Conservation (phyloP, 2,113 vertebrate species). For the Murina feae region DNA sequence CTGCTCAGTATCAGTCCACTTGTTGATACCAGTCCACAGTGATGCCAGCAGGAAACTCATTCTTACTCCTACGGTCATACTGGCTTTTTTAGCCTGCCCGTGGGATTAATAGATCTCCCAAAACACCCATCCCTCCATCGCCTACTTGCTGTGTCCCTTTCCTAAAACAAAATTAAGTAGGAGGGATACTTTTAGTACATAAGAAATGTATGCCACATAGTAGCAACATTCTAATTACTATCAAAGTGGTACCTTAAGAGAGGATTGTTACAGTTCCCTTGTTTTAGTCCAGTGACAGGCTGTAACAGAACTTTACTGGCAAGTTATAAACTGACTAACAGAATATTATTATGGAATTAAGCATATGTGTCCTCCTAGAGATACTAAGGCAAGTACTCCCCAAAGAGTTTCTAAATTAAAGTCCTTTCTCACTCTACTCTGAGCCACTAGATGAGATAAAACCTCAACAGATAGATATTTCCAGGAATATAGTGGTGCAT, state of each 20-base stretch:
- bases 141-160: constrained; percentile 6
- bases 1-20: neutral
- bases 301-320: constrained; percentile 11
- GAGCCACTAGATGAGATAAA: neutral
- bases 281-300: constrained; percentile 18
- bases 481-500: neutral
- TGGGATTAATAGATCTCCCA: constrained; percentile 10
- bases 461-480: neutral
- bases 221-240: constrained; percentile 33
- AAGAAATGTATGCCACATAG: neutral
- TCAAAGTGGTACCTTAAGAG: neutral
- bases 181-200: constrained; percentile 15
- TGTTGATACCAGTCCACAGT: neutral
- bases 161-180: constrained; percentile 45
- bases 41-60: neutral
- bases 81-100: neutral
- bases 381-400: neutral
- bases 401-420: constrained; percentile 23
- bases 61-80: neutral
- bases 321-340: constrained; percentile 41
- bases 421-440: neutral
- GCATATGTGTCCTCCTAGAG: neutral
- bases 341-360: constrained; percentile 21
- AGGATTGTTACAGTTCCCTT: constrained; percentile 37
- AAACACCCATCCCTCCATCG: neutral